A percentile compares a stretch with the other conserved stretches of the same genome.
phyloP scores from a whole-genome alignment of 2,113 vertebrate species.

The Dascyllus trimaculatus region DNA sequence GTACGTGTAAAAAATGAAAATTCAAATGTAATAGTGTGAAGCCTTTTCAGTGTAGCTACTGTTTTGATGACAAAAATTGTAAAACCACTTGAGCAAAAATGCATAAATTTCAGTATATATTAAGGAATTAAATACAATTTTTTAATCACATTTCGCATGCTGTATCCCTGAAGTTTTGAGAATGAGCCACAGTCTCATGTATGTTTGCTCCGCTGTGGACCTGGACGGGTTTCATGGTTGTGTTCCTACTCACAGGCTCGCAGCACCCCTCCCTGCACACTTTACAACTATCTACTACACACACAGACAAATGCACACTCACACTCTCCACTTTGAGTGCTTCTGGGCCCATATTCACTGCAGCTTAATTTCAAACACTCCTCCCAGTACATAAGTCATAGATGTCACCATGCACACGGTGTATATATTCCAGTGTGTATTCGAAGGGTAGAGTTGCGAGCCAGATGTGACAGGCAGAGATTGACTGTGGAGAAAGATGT shows the following conservation, averaged over 20 bases:
- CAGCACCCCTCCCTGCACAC: slow-evolving; percentile 1
- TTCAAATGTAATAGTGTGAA: too few species aligned
- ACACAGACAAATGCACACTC: slow-evolving; percentile 22
- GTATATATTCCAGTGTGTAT: slow-evolving; percentile 83
- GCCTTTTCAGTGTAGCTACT: background rate
- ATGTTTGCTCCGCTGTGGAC: background rate
- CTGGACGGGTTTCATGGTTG: slow-evolving; percentile 13
- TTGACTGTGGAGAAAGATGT: slow-evolving; percentile 82
- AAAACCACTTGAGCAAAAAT: background rate
- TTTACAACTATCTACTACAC: slow-evolving; percentile 6
- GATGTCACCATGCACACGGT: slow-evolving; percentile 71
- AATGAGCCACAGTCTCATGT: slow-evolving; percentile 11
- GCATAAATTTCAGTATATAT: too few species aligned
- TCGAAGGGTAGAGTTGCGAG: slow-evolving; percentile 89
- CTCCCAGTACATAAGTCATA: slow-evolving; percentile 78
- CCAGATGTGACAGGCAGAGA: slow-evolving; percentile 87
- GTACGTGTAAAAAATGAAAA: too few species aligned
- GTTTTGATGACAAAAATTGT: background rate
- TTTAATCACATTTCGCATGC: background rate
- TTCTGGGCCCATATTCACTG: slow-evolving; percentile 72
- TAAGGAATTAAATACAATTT: background rate
- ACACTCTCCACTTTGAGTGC: slow-evolving; percentile 40
- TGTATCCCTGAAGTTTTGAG: background rate
- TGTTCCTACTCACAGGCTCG: slow-evolving; percentile 29
- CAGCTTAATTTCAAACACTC: slow-evolving; percentile 81